Conservation (phyloP, 1,140 invertebrate genomes). For the Dreissena polymorpha region DNA sequence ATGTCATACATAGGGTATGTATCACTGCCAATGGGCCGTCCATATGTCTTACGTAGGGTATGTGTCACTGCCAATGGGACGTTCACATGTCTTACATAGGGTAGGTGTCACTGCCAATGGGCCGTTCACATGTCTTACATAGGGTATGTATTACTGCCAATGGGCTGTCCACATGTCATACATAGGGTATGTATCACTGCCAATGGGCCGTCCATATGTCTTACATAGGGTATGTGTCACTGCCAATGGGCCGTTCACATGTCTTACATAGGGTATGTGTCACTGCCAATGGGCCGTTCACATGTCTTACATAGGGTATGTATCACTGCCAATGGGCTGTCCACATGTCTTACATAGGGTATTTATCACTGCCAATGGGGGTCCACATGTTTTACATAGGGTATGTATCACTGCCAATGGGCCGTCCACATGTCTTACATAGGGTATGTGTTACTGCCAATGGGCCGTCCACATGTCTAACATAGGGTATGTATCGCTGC, state of each 20-base stretch:
- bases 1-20: background rate
- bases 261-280: slow-evolving; percentile 87
- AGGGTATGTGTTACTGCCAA: slow-evolving; percentile 77
- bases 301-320: slow-evolving; percentile 87
- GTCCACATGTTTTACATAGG: slow-evolving; percentile 86
- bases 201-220: too few species aligned
- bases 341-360: slow-evolving; percentile 86
- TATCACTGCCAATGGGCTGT: background rate
- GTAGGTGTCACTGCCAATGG: slow-evolving; percentile 27
- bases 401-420: slow-evolving; percentile 26
- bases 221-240: slow-evolving; percentile 86
- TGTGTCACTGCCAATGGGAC: background rate
- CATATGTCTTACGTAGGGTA: slow-evolving; percentile 86
- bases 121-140: slow-evolving; percentile 84
- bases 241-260: too few species aligned
- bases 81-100: slow-evolving; percentile 86
- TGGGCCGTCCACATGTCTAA: slow-evolving; percentile 81
- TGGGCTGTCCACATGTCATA: too few species aligned
- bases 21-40: too few species aligned
- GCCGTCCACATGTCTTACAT: slow-evolving; percentile 84
- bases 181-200: background rate
- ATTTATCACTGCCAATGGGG: slow-evolving; percentile 13
- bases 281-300: too few species aligned
- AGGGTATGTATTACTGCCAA: slow-evolving; percentile 77
- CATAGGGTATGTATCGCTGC: slow-evolving; percentile 82